A percentile compares a stretch with the other conserved stretches of the same genome.
These are phyloP conservation scores for Aphis gossypii DNA, from an alignment of 1,140 invertebrate genomes.

Conservation along the genomic window DNA sequence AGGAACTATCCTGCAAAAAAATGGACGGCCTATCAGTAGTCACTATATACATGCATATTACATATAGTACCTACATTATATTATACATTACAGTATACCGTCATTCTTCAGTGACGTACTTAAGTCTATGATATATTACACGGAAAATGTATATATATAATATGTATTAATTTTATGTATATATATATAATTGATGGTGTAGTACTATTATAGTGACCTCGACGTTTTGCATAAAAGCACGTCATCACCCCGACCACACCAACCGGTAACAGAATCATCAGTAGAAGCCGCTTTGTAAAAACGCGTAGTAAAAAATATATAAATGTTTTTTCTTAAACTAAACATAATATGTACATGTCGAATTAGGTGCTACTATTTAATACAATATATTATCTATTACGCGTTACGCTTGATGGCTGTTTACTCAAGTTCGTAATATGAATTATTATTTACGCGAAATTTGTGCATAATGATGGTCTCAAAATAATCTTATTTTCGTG, in stretches of 20 bases:
- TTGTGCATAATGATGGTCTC: no score
- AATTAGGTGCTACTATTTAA: background rate
- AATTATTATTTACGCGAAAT: background rate
- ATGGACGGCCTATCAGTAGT: background rate
- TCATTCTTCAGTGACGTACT: background rate
- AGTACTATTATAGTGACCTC: background rate
- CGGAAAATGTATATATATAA: background rate
- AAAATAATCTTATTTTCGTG: no score
- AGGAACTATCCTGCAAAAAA: background rate
- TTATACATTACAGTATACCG: background rate
- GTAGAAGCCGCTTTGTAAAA: background rate
- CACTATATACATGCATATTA: background rate
- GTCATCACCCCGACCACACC: background rate
- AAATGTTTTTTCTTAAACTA: background rate
- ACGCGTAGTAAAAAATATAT: background rate
- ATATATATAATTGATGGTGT: background rate
- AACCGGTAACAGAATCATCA: background rate
- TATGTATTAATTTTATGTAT: no score
- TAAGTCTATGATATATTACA: background rate
- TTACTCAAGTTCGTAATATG: background rate
- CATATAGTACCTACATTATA: background rate
- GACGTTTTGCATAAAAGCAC: background rate
- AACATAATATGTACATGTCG: background rate
- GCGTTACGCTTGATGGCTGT: no score
- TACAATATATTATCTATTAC: background rate